phyloP scores from a whole-genome alignment of 2,888 invertebrate genomes.

The Cephus sareptanus region DNA sequence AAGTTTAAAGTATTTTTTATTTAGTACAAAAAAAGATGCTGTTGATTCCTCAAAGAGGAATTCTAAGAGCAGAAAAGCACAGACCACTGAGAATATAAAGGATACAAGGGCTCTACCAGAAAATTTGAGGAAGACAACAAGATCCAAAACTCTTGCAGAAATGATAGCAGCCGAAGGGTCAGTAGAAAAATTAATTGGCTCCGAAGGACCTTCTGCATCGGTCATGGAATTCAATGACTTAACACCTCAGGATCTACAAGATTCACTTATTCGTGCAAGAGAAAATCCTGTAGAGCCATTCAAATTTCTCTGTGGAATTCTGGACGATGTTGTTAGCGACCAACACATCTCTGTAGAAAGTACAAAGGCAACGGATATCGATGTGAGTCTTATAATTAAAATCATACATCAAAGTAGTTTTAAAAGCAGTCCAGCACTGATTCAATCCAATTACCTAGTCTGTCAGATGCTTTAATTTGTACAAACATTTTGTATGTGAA shows the following conservation, averaged over 20 bases:
- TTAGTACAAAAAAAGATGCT: background rate
- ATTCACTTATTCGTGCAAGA: constrained; percentile 27
- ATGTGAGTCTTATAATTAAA: constrained; percentile 28
- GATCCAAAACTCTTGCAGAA: constrained; percentile 2
- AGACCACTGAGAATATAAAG: background rate
- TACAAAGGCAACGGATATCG: constrained; percentile 37
- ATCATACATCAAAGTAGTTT: too few species aligned
- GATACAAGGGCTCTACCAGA: background rate
- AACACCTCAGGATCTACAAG: constrained; percentile 26
- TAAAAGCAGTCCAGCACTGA: too few species aligned
- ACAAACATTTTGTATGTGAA: too few species aligned
- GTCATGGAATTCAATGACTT: constrained; percentile 28
- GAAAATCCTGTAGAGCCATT: constrained; percentile 38
- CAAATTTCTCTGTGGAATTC: constrained; percentile 35
- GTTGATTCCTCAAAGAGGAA: background rate
- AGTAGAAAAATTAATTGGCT: constrained; percentile 14
- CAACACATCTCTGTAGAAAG: constrained; percentile 12
- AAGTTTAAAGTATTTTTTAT: background rate
- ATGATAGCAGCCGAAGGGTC: constrained; percentile 13
- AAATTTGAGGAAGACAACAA: background rate
- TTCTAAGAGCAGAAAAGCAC: background rate
- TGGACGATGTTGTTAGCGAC: constrained; percentile 19
- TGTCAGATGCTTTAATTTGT: too few species aligned
- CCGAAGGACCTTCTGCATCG: constrained; percentile 10
- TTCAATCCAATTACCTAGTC: too few species aligned